Evolutionary conservation across 2,113 vertebrate species (phyloP), one percentile per base, ranked within the genome.

Genomic region (Planiliza haematocheilus): DNA sequence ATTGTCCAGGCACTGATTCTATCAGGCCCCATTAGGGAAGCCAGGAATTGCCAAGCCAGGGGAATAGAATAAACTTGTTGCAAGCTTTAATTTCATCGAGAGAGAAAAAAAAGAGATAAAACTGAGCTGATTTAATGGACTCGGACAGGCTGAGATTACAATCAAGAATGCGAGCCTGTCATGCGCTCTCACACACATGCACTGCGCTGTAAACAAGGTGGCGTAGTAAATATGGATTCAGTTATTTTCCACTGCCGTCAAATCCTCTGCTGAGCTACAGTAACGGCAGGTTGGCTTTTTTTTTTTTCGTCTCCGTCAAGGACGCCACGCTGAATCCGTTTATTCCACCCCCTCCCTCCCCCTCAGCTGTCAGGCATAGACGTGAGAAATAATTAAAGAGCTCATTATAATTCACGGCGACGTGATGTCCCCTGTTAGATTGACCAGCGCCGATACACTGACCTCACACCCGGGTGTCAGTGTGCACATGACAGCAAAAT

Each of bases 1-100:
- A 86, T 84, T 87, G 84, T 82, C 61, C 82, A 70, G 75, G 74
- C 77, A 49, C 79, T 49, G 84, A 89, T 85, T 84, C 78, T 77
- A 88, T 88, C 86, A 75, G 74, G 1, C 11, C 37, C 63, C 64
- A 81, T 88, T 88, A 83, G 63, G 56, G 61, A 24, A 63, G 69
- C 61, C 70, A 24, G 76, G 70, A 82, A 84, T 71, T 69, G 64
- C 57, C 16, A 34, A 74, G 64, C 51, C 60, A 11, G 56, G 76
- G 78, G 76, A 82, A 74, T 66, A 73, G 52, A 80, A 70, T 77
- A 64, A 84, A 77, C 70, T 76, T 51, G 45, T 70, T 73, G 48
- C 36, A 51, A 63, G 51, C 68, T 88, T 86, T 83, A 63, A 79
- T 86, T 79, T 76, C 49, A 52, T 43, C 51, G 7, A 20, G 10